Percentiles rank a stretch among this genome's conserved stretches.
Evolutionary conservation across 2,797 vertebrate genomes (phyloP).

Genomic region (Tadarida brasiliensis): DNA sequence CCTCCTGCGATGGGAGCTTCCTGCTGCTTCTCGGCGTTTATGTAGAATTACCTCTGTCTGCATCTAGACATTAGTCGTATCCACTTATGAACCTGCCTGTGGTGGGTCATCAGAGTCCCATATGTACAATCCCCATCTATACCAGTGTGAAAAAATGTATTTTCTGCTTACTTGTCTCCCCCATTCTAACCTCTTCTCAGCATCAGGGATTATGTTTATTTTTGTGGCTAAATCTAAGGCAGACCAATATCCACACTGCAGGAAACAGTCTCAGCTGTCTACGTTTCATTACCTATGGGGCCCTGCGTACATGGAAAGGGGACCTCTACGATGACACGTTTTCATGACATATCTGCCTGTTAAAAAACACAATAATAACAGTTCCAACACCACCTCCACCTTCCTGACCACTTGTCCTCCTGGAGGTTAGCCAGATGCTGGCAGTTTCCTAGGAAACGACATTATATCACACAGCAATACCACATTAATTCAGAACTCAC

Average conservation of each 20-base stretch:
- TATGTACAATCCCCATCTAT: not conserved
- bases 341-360: not conserved
- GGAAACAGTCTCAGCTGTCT: slow-evolving; percentile 28
- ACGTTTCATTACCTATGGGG: slow-evolving; percentile 4
- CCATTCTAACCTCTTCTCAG: not conserved
- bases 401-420: slow-evolving; percentile 42
- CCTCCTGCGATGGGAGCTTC: not conserved
- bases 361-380: not conserved
- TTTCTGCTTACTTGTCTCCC: not conserved
- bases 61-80: not conserved
- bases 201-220: slow-evolving; percentile 21
- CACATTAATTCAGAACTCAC: not conserved
- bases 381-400: not conserved
- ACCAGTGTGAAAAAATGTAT: not conserved
- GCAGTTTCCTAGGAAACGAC: slow-evolving; percentile 66
- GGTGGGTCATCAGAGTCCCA: not conserved
- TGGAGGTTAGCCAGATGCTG: slow-evolving; percentile 28
- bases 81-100: not conserved
- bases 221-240: slow-evolving; percentile 32
- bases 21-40: not conserved
- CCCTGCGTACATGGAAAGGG: not conserved
- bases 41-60: not conserved
- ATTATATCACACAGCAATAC: not conserved
- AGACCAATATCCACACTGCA: not conserved
- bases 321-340: not conserved